Conservation (phyloP, 2,888 invertebrate genomes). For the Himalopsyche anomala region DNA sequence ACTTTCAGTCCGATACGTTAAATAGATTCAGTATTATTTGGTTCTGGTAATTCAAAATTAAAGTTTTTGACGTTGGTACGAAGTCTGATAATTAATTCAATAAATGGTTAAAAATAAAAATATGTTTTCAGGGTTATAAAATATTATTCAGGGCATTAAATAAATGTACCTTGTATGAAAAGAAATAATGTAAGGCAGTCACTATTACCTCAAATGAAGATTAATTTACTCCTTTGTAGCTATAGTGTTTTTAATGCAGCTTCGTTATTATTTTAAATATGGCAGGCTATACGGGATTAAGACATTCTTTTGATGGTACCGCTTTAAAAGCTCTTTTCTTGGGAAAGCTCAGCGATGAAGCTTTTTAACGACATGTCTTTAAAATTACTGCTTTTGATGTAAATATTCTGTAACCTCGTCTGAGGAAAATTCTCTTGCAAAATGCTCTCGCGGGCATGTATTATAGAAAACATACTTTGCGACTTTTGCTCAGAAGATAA, state of each 20-base stretch:
- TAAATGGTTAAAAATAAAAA: too few species aligned
- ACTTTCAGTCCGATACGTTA: too few species aligned
- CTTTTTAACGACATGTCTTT: constrained; percentile 58
- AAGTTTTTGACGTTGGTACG: too few species aligned
- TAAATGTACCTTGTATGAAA: background rate
- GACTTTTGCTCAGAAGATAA: background rate
- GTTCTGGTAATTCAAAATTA: too few species aligned
- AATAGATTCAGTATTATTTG: too few species aligned
- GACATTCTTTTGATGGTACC: constrained; percentile 1
- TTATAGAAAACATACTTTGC: constrained; percentile 39
- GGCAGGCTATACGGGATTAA: constrained; percentile 7
- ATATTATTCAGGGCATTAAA: too few species aligned
- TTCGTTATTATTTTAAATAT: constrained; percentile 13
- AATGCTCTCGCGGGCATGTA: constrained; percentile 13
- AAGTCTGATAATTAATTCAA: too few species aligned
- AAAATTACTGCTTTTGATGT: constrained; percentile 61
- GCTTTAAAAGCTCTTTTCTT: constrained; percentile 45
- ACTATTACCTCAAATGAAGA: constrained; percentile 25
- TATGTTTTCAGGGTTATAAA: too few species aligned
- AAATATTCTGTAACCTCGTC: constrained; percentile 55
- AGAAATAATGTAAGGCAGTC: background rate
- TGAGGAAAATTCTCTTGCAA: constrained; percentile 47
- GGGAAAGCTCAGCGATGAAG: constrained; percentile 9
- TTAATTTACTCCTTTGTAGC: background rate
- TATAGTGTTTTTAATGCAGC: background rate